Evolutionary conservation across 2,888 invertebrate species (phyloP).

Genomic region (Merodon equestris): DNA sequence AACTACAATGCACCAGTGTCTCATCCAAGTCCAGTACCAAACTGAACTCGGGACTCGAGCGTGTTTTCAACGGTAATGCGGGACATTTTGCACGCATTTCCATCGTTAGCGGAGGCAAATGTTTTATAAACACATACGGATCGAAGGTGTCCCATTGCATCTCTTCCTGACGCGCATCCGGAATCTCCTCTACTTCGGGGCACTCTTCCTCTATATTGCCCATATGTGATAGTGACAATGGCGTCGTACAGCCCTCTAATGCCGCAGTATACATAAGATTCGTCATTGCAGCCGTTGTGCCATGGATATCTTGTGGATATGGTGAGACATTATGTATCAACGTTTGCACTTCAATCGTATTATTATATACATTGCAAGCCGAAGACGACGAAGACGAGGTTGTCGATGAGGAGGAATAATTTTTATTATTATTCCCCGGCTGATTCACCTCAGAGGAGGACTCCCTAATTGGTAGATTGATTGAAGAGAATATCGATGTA

Average conservation of each 20-base stretch:
- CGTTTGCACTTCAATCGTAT: slow-evolving; percentile 62
- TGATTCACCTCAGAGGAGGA: slow-evolving; percentile 5
- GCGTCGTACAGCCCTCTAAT: slow-evolving; percentile 51
- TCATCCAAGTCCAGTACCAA: slow-evolving; percentile 90
- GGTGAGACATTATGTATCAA: slow-evolving; percentile 69
- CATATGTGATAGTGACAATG: slow-evolving; percentile 49
- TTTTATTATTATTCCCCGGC: slow-evolving; percentile 17
- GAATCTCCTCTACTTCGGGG: slow-evolving; percentile 71
- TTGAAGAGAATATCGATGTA: slow-evolving; percentile 80
- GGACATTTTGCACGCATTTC: slow-evolving; percentile 84
- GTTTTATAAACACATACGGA: slow-evolving; percentile 94
- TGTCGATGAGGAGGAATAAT: slow-evolving; percentile 48
- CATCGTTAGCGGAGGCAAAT: slow-evolving; percentile 89
- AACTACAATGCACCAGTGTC: slow-evolving; percentile 96
- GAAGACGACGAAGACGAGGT: slow-evolving; percentile 46
- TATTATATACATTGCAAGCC: slow-evolving; percentile 37
- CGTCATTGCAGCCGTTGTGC: slow-evolving; percentile 49
- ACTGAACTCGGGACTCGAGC: slow-evolving; percentile 96
- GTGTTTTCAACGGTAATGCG: slow-evolving; percentile 93
- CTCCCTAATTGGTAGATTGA: slow-evolving; percentile 73
- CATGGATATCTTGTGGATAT: slow-evolving; percentile 50
- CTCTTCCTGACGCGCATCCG: slow-evolving; percentile 70
- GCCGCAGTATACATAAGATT: slow-evolving; percentile 54
- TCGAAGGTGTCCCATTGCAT: slow-evolving; percentile 89
- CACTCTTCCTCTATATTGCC: slow-evolving; percentile 70